Evolutionary conservation across 2,113 vertebrate species (phyloP), one percentile per base, ranked within the genome.

Genomic region (Phycodurus eques): DNA sequence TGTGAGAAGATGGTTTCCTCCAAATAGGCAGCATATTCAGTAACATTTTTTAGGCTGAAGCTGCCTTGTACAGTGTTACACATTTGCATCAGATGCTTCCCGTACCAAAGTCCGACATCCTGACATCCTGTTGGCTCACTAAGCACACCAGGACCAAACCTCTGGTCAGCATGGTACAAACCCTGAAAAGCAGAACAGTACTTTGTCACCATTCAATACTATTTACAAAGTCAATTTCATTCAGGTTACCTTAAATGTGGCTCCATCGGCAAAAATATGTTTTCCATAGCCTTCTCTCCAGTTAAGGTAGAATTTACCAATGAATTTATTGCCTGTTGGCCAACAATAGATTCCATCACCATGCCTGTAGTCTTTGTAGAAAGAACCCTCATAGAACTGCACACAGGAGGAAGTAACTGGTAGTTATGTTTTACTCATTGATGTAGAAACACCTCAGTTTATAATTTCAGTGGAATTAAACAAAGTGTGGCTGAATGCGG

Each of bases 281-380:
- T 88, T 75, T n/a, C 95, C 95, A 1, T 94, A 96, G 20, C 95
- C 95, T 83, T 97, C 95, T 70, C 92, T 92, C 44, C 74, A 89
- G 73, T 94, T 94, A 44, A 97, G 92, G 87, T 95, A 98, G 80
- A 95, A 95, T 67, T 79, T 92, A 65, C 96, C 96, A 0, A 70
- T 92, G 85, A 95, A 96, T 71, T 82, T 91, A 62, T 92, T 91
- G 12, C 94, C 93, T 11, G 93, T 85, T 0, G 93, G 92, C 95
- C 94, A 95, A 35, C 49, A 78, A 83, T 94, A 94, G 31, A 81
- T 62, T 4, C 93, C 95, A 12, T 85, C 70, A 0, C 95, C 95
- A 3, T 96, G 95, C 1, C 77, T 78, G 80, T 94, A 94, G 81
- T 94, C 94, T 76, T 88, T 93, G 79, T 92, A 96, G 89, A 95